phyloP scores from a whole-genome alignment of 2,888 invertebrate species.

The Zaprionus obscuricornis region DNA sequence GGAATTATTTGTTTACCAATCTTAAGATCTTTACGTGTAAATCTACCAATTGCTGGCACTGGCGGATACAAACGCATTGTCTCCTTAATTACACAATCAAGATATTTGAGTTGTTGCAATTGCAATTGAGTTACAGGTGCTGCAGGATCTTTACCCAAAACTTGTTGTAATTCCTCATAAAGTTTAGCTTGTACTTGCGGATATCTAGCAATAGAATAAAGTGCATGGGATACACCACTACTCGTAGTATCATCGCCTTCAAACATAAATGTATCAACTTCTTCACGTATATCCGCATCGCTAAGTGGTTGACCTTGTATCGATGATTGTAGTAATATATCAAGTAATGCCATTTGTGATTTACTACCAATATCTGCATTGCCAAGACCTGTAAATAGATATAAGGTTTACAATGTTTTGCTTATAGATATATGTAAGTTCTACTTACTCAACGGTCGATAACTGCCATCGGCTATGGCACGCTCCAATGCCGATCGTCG shows the following conservation, averaged over 20 bases:
- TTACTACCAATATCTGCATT: constrained; percentile 83
- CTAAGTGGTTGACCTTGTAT: constrained; percentile 85
- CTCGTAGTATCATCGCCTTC: constrained; percentile 83
- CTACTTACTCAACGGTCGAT: constrained; percentile 55
- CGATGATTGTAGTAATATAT: constrained; percentile 86
- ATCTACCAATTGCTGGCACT: constrained; percentile 86
- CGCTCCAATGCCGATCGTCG: constrained; percentile 54
- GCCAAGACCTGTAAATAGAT: constrained; percentile 43
- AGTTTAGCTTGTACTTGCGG: constrained; percentile 66
- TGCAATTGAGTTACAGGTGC: constrained; percentile 47
- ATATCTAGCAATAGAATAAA: constrained; percentile 68
- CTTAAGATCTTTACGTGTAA: constrained; percentile 84
- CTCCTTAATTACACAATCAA: constrained; percentile 88
- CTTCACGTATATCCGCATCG: constrained; percentile 86
- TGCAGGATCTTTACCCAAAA: constrained; percentile 59
- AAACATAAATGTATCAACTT: constrained; percentile 90
- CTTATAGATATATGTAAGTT: constrained; percentile 5
- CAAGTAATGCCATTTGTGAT: constrained; percentile 87
- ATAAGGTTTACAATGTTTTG: background rate
- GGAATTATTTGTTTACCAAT: constrained; percentile 81
- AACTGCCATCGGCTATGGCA: constrained; percentile 59
- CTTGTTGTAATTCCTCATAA: constrained; percentile 59
- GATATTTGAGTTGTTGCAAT: constrained; percentile 70
- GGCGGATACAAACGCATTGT: constrained; percentile 86
- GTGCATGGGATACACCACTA: constrained; percentile 68